These are phyloP conservation scores for Cyanoderma ruficeps DNA, from an alignment of 2,113 vertebrate genomes.

Conservation along the genomic window DNA sequence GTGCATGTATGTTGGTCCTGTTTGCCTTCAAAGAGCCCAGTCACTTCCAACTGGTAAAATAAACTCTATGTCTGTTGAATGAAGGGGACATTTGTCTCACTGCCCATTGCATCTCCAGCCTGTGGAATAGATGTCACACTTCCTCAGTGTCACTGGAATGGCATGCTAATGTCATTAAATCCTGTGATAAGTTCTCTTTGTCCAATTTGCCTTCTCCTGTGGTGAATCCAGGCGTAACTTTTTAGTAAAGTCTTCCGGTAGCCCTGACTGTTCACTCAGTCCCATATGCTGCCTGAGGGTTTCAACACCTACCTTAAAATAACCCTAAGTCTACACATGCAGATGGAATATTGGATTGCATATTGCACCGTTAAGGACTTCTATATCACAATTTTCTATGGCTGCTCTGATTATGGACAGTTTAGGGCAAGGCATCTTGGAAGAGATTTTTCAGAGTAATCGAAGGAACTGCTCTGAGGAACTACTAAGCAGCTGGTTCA, in stretches of 20 bases:
- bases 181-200: neutral
- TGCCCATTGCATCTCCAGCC: neutral
- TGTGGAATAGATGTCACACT: constrained; percentile 3
- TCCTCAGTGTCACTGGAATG: neutral
- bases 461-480: neutral
- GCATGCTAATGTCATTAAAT: neutral
- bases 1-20: neutral
- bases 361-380: neutral
- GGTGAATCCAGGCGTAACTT: neutral
- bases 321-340: neutral
- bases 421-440: neutral
- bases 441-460: neutral
- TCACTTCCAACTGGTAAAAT: neutral
- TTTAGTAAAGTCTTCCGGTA: neutral
- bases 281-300: neutral
- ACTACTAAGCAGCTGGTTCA: neutral
- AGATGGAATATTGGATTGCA: neutral
- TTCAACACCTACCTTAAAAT: neutral
- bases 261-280: neutral
- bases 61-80: neutral
- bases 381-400: neutral
- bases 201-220: neutral
- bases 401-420: neutral
- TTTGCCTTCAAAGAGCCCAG: neutral
- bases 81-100: neutral